Conservation (phyloP, 1,140 invertebrate species). For the Procambarus virginalis region DNA sequence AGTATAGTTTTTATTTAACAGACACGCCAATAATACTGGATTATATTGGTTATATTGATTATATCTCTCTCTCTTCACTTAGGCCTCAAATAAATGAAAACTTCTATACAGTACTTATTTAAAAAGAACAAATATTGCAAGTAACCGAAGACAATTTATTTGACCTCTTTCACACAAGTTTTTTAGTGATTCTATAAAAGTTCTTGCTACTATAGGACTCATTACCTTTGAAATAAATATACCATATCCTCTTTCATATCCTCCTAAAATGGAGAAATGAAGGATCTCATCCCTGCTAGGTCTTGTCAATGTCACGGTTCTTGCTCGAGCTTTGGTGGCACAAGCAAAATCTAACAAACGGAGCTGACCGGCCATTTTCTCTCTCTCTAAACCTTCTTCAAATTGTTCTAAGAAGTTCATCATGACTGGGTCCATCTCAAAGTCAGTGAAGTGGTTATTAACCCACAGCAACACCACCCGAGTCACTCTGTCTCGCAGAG, state of each 20-base stretch:
- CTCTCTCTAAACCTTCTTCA: slow-evolving; percentile 87
- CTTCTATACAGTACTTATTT: too few relatives aligned
- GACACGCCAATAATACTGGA: too few relatives aligned
- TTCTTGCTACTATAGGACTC: neutral
- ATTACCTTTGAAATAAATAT: slow-evolving; percentile 93
- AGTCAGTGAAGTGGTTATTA: slow-evolving; percentile 99
- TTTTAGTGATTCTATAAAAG: too few relatives aligned
- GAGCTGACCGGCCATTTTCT: slow-evolving; percentile 87
- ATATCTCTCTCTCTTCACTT: too few relatives aligned
- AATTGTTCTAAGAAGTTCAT: slow-evolving; percentile 97
- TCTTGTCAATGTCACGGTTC: slow-evolving; percentile 92
- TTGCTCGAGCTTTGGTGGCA: slow-evolving; percentile 93
- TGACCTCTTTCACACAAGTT: too few relatives aligned
- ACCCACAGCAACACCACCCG: slow-evolving; percentile 97
- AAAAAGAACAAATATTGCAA: too few relatives aligned
- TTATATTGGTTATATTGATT: too few relatives aligned
- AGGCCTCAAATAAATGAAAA: too few relatives aligned
- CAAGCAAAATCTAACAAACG: slow-evolving; percentile 95
- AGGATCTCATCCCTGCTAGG: slow-evolving; percentile 93
- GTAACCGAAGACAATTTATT: too few relatives aligned
- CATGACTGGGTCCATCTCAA: slow-evolving; percentile 96
- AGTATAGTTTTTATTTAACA: neutral
- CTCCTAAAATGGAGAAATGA: slow-evolving; percentile 95
- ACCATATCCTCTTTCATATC: slow-evolving; percentile 90
- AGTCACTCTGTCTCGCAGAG: slow-evolving; percentile 91